Conservation (phyloP, 1,140 invertebrate species). For the Gyrodactylus bullatarudis region DNA sequence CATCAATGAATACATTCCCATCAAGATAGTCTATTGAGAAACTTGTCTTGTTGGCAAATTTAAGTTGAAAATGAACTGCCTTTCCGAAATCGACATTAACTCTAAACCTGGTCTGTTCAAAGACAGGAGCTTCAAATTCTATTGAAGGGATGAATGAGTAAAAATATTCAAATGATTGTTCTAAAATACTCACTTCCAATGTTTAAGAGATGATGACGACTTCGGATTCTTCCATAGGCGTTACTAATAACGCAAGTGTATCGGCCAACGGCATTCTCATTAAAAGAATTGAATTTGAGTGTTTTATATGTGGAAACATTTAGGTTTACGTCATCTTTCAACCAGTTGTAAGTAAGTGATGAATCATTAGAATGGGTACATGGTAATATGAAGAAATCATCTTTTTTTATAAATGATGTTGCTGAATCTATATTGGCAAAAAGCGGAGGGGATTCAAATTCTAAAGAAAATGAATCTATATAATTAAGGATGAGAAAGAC, state of each 20-base stretch:
- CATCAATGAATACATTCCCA: not conserved
- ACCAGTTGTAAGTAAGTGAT: not conserved
- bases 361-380: not conserved
- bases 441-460: no score
- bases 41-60: not conserved
- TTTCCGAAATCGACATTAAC: not conserved
- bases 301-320: not conserved
- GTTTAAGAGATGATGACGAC: not conserved
- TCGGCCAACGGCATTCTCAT: not conserved
- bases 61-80: not conserved
- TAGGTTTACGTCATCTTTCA: not conserved
- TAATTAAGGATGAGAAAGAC: no score
- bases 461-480: no score
- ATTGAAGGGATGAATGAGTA: no score
- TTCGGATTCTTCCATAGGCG: not conserved
- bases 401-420: not conserved
- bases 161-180: no score
- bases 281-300: not conserved
- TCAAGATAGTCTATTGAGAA: not conserved
- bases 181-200: not conserved
- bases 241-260: not conserved
- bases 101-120: not conserved
- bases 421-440: not conserved
- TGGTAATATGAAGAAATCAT: not conserved
- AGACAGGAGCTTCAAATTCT: not conserved